phyloP scores from a whole-genome alignment of 2,113 vertebrate genomes.

The Procapra przewalskii region DNA sequence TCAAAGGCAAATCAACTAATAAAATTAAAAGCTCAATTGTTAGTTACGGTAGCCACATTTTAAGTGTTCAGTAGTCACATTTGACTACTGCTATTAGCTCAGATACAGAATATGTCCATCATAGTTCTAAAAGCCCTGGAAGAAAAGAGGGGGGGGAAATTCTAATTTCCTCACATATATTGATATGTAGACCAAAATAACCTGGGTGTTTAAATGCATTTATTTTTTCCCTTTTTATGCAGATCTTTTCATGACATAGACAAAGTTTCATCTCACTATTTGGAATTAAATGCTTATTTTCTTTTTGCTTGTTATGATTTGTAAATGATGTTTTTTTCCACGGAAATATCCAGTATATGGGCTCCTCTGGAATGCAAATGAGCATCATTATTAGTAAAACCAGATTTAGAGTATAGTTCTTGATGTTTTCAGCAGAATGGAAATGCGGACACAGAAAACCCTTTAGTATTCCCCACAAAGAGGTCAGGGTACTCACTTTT shows the following conservation, averaged over 20 bases:
- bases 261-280: neutral
- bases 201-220: neutral
- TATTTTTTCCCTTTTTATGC: neutral
- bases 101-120: neutral
- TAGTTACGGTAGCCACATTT: neutral
- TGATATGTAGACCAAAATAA: neutral
- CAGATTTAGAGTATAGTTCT: neutral
- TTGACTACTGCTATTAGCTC: neutral
- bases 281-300: neutral
- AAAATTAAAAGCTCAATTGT: neutral
- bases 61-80: neutral
- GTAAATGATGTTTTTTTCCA: neutral
- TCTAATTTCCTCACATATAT: neutral
- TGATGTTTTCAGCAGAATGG: neutral
- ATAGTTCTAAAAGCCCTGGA: neutral
- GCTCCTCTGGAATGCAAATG: neutral
- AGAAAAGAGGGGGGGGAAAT: neutral
- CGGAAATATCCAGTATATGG: neutral
- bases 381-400: neutral
- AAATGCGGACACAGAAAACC: neutral
- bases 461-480: neutral
- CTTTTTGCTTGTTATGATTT: neutral
- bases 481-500: neutral
- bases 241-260: neutral
- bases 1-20: constrained; percentile 7